Conservation (phyloP, 1,140 invertebrate genomes). For the Drosophila willistoni region DNA sequence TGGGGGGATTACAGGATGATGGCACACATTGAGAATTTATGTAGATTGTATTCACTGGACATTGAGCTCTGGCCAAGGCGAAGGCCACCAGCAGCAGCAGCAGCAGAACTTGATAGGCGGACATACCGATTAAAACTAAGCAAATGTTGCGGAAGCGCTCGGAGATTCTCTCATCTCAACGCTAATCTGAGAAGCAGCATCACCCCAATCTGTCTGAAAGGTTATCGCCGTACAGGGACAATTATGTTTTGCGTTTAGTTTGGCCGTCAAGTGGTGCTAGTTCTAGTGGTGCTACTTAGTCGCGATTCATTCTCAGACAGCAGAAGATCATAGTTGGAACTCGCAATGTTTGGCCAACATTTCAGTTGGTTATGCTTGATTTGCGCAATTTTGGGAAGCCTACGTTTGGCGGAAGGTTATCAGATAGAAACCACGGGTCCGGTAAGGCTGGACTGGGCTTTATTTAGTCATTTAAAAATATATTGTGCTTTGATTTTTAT, state of each 20-base stretch:
- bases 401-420: slow-evolving; percentile 11
- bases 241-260: slow-evolving; percentile 8
- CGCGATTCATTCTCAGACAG: slow-evolving; percentile 1
- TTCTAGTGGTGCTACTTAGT: slow-evolving; percentile 1
- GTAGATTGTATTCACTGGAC: slow-evolving; percentile 7
- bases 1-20: slow-evolving; percentile 16
- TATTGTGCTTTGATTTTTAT: not conserved
- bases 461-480: not conserved
- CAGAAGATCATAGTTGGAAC: slow-evolving; percentile 10
- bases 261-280: slow-evolving; percentile 4
- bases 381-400: slow-evolving; percentile 12
- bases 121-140: slow-evolving; percentile 64
- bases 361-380: slow-evolving; percentile 15
- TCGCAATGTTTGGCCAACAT: not conserved
- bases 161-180: not conserved
- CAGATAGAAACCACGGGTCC: not conserved
- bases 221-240: slow-evolving; percentile 16
- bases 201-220: slow-evolving; percentile 3
- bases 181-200: not conserved
- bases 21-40: not conserved
- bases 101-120: slow-evolving; percentile 44
- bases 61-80: slow-evolving; percentile 12
- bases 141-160: not conserved
- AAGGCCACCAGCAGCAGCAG: slow-evolving; percentile 35
- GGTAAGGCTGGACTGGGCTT: slow-evolving; percentile 13